These are phyloP conservation scores for Lerema accius DNA, from an alignment of 1,140 invertebrate species.

Conservation along the genomic window DNA sequence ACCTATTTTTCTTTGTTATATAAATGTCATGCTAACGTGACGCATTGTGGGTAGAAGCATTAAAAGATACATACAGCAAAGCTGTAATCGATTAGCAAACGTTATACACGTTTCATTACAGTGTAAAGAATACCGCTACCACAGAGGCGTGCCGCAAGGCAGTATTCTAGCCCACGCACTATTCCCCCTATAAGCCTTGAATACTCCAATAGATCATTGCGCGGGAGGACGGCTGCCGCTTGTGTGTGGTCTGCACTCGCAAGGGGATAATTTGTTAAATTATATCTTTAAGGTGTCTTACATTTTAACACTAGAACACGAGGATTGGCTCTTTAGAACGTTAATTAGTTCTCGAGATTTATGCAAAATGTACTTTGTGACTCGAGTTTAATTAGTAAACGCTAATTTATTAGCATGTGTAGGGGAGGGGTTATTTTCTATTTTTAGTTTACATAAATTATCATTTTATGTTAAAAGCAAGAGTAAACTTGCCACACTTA, in stretches of 20 bases:
- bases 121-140: slow-evolving; percentile 48
- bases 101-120: slow-evolving; percentile 43
- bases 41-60: too few relatives aligned
- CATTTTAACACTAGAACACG: slow-evolving; percentile 43
- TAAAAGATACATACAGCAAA: not conserved
- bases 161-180: slow-evolving; percentile 52
- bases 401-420: slow-evolving; percentile 11
- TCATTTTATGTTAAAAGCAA: not conserved
- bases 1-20: too few relatives aligned
- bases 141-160: slow-evolving; percentile 54
- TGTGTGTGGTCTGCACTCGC: slow-evolving; percentile 60
- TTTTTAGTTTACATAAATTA: slow-evolving; percentile 21
- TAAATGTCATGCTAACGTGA: too few relatives aligned
- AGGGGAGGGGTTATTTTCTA: slow-evolving; percentile 7
- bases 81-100: slow-evolving; percentile 32
- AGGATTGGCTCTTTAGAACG: slow-evolving; percentile 11
- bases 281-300: slow-evolving; percentile 58
- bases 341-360: slow-evolving; percentile 14
- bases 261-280: slow-evolving; percentile 51
- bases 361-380: slow-evolving; percentile 13
- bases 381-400: slow-evolving; percentile 24
- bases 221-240: slow-evolving; percentile 59
- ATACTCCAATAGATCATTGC: slow-evolving; percentile 58
- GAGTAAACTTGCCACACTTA: too few relatives aligned
- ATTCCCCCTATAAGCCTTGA: slow-evolving; percentile 44